phyloP scores from a whole-genome alignment of 2,113 vertebrate genomes.

The Burhinus bistriatus region DNA sequence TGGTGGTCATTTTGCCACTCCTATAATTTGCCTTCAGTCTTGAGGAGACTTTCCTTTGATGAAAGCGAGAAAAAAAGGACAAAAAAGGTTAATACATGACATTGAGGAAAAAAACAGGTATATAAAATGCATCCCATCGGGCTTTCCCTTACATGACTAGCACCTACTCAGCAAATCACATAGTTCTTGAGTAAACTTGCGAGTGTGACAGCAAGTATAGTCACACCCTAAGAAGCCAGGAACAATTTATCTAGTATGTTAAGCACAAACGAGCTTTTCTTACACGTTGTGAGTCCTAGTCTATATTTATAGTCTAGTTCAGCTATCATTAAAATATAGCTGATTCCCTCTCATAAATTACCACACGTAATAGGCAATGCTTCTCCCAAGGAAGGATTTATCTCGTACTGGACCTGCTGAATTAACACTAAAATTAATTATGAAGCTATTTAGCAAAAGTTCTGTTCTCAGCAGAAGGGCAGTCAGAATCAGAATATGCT shows the following conservation, averaged over 20 bases:
- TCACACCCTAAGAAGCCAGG: conserved; percentile 3
- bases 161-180: conserved; percentile 22
- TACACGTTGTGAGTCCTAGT: background rate
- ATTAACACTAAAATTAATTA: background rate
- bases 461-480: background rate
- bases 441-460: background rate
- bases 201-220: conserved; percentile 14
- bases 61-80: background rate
- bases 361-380: background rate
- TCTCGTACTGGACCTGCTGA: background rate
- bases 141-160: background rate
- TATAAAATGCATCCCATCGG: background rate
- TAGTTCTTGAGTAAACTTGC: conserved; percentile 2
- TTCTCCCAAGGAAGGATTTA: background rate
- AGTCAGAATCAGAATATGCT: background rate
- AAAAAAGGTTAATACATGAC: background rate
- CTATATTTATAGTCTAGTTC: background rate
- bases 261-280: conserved; percentile 5
- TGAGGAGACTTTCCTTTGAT: background rate
- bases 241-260: conserved; percentile 32
- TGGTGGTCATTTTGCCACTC: background rate
- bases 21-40: background rate
- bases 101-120: background rate
- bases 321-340: background rate
- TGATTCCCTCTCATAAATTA: background rate